phyloP scores from a whole-genome alignment of 2,797 vertebrate species.

The Thamnophis elegans region DNA sequence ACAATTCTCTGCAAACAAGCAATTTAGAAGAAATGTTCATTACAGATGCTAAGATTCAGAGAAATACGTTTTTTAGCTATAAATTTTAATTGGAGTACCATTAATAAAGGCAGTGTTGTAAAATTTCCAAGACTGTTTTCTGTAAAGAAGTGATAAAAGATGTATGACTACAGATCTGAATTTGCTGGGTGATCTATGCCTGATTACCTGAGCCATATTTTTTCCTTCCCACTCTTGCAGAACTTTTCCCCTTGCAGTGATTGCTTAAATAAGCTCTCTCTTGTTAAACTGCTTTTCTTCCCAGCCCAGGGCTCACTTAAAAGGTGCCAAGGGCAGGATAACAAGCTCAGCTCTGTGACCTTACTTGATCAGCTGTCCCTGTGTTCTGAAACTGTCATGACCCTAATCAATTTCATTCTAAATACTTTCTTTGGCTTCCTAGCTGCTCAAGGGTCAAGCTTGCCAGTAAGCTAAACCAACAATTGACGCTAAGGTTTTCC shows the following conservation, averaged over 20 bases:
- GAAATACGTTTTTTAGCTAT: neutral
- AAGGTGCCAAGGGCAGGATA: neutral
- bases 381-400: neutral
- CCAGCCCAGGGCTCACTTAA: neutral
- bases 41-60: neutral
- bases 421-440: neutral
- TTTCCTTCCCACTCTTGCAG: neutral
- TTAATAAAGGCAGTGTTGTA: neutral
- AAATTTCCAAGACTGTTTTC: neutral
- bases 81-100: neutral
- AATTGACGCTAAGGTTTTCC: neutral
- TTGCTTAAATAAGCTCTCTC: neutral
- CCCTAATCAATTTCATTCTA: neutral
- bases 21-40: neutral
- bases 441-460: neutral
- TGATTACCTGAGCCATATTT: neutral
- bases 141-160: neutral
- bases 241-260: neutral
- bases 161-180: neutral
- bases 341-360: neutral
- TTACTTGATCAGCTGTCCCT: neutral
- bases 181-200: neutral
- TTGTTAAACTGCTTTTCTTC: neutral
- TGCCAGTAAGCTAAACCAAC: neutral
- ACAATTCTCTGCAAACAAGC: neutral